Evolutionary conservation across 2,113 vertebrate species (phyloP), one percentile per base, ranked within the genome.

Genomic region (Archilochus colubris): DNA sequence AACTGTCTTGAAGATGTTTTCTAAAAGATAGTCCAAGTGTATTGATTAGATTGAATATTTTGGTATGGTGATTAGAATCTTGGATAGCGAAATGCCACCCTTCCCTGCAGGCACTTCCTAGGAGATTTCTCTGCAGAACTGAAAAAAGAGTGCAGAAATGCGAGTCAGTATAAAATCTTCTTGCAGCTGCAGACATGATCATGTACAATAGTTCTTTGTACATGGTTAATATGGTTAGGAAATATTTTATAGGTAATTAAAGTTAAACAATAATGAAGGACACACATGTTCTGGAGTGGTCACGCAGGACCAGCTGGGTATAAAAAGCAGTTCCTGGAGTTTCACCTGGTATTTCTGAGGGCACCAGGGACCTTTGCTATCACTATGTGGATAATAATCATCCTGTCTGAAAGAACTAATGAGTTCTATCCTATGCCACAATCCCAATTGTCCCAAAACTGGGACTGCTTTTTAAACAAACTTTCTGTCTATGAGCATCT

Each of bases 401-500:
- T 31, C 19, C 25, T 18, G 4, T 48, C 25, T 44, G 23, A 70
- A 79, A 30, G 13, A 80, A 89, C 27, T 86, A 6, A 27, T 8
- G 9, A 15, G 3, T 23, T 48, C 14, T 83, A 48, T n/a, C 14
- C 17, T 58, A 19, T 14, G 23, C 23, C n/a, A 58, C 0, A 1
- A 44, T 24, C n/a, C 6, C 9, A 62, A 36, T 13, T 33, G 33
- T 33, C 33, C 33, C 33, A 33, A 53, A 66, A 59, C 5, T 9
- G 0, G 14, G 14, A 2, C 4, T 10, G 14, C 31, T 66, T 50
- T 70, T 59, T 67, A 50, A 79, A 40, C 10, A 54, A 55, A n/a
- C 12, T n/a, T 66, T 81, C 31, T 75, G 28, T 4, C 61, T 31
- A 1, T 17, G 15, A 66, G 6, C 2, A 1, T 24, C 20, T 44